Conservation (phyloP, 1,140 invertebrate genomes). For the Halictus rubicundus region DNA sequence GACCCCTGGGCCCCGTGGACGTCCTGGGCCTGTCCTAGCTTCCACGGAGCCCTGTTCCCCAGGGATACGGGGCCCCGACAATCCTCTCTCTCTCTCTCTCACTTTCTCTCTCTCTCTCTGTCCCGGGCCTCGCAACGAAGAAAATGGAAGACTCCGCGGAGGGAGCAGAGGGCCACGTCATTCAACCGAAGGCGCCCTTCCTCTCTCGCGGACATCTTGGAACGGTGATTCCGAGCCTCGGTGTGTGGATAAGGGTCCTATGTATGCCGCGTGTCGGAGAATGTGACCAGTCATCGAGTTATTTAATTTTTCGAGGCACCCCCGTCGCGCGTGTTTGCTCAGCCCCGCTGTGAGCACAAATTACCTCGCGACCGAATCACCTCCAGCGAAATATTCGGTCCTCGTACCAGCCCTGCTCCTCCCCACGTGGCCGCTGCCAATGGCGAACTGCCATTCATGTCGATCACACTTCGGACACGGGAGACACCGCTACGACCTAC, state of each 20-base stretch:
- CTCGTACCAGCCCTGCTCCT: slow-evolving; percentile 44
- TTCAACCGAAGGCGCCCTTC: slow-evolving; percentile 57
- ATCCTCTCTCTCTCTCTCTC: no score
- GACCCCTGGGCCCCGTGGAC: slow-evolving; percentile 45
- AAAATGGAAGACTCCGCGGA: slow-evolving; percentile 22
- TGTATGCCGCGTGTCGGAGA: slow-evolving; percentile 71
- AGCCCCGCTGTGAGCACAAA: slow-evolving; percentile 84
- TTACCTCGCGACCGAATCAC: slow-evolving; percentile 82
- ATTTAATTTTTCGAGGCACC: slow-evolving; percentile 82
- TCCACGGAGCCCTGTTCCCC: slow-evolving; percentile 25
- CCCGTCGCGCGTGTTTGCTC: slow-evolving; percentile 82
- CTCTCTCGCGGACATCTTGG: slow-evolving; percentile 53
- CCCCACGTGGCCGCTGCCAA: slow-evolving; percentile 56
- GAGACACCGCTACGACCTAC: neutral
- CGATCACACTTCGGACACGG: slow-evolving; percentile 50
- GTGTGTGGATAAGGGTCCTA: slow-evolving; percentile 22
- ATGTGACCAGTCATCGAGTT: slow-evolving; percentile 84
- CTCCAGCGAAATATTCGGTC: slow-evolving; percentile 64
- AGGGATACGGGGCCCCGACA: neutral
- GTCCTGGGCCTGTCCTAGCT: slow-evolving; percentile 38
- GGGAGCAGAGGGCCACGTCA: slow-evolving; percentile 60
- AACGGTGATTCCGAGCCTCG: slow-evolving; percentile 20
- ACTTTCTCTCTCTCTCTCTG: no score
- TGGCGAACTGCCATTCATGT: slow-evolving; percentile 52
- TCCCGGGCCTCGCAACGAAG: slow-evolving; percentile 12